Base-by-base conservation (phyloP, 2,113 vertebrate species). In the Hippocampus mohnikei region DNA sequence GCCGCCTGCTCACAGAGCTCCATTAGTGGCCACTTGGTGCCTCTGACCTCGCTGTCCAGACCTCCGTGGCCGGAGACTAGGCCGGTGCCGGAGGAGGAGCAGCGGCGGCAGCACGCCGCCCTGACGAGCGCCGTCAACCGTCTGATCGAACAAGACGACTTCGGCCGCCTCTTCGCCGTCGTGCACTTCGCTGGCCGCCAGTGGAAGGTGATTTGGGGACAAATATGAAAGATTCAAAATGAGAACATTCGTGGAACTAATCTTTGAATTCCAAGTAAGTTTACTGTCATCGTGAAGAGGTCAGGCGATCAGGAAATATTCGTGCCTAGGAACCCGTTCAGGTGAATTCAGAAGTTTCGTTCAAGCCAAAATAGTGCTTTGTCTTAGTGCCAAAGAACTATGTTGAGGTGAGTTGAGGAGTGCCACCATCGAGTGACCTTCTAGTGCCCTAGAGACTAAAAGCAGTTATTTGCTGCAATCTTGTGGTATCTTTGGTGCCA, bases 101-200 rank as follows among this genome's bases (percentile, higher is more conserved):
- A 83, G 81, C 81, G 40, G 63, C 29, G 25, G 0, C 76, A 69
- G 2, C 84, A 83, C 65, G 82, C 88, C 25, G 87, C 81, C 5
- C 73, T 84, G 62, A 80, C 87, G 42, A 62, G 73, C 80, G 1
- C 80, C 69, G 87, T 90, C 44, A 84, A 90, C 78, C 64, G 11
- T 61, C 55, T 18, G 48, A 70, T 90, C 78, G 2, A 67, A 0
- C 29, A 13, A 23, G 77, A 3, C 67, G 81, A 85, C 0, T 84
- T 78, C 69, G 85, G 87, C 1, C 82, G 88, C 0, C 69, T 90
- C 42, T 90, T 90, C 62, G 88, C 88, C 0, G 81, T 90, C 67
- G 87, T 90, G 13, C 83, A 88, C 62, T 77, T 90, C 62, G 85
- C 87, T 3, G 65, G 81, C 1, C 84, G 62, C 0, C 88, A 90